Evolutionary conservation across 2,797 vertebrate species (phyloP).

Genomic region (Hafferia zeledoni): DNA sequence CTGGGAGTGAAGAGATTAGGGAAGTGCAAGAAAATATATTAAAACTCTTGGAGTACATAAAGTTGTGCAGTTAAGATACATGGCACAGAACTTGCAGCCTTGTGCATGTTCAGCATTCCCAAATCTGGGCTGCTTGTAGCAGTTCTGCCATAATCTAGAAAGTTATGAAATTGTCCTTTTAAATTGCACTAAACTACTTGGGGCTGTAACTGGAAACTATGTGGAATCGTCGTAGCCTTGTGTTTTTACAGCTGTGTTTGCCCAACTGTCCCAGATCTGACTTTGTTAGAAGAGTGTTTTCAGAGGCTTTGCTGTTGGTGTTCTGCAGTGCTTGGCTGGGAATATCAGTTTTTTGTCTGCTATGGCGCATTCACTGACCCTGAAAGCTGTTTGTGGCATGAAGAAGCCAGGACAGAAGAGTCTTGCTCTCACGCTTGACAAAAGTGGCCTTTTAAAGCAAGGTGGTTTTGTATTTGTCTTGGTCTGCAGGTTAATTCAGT

Average conservation of each 20-base stretch:
- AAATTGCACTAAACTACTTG: not conserved
- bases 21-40: not conserved
- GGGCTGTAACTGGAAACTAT: not conserved
- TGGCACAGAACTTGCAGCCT: not conserved
- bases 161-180: not conserved
- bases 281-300: not conserved
- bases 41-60: not conserved
- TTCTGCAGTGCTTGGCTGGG: not conserved
- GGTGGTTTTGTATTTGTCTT: not conserved
- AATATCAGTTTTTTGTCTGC: not conserved
- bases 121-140: not conserved
- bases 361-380: not conserved
- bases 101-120: not conserved
- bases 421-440: not conserved
- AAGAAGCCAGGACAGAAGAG: not conserved
- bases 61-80: not conserved
- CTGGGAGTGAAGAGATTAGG: not conserved
- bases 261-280: not conserved
- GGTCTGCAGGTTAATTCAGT: not conserved
- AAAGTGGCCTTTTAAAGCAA: slow-evolving; percentile 13
- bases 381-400: slow-evolving; percentile 22
- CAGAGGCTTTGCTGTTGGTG: not conserved
- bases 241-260: not conserved
- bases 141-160: not conserved
- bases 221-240: not conserved